Evolutionary conservation across 2,113 vertebrate species (phyloP), one percentile per base, ranked within the genome.

Genomic region (Larimichthys crocea): DNA sequence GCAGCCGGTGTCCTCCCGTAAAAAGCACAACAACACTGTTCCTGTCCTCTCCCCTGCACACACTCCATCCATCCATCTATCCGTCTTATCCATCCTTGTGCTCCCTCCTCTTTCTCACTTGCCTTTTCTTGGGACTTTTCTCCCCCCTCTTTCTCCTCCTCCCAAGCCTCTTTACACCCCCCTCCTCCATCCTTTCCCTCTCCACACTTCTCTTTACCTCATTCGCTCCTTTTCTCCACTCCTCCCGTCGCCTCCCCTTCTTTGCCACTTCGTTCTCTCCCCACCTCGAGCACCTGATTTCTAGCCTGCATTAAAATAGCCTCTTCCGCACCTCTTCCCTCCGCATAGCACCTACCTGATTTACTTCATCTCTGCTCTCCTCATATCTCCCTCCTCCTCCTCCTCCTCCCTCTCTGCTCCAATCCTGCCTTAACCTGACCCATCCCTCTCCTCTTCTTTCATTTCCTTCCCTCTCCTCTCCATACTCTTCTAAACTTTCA

Each of bases 1-100:
- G 59, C 89, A 86, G 89, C 68, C 86, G 42, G 81, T 80, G 90
- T 88, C 87, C 87, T 92, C 89, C 82, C 75, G 63, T 92, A 92
- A 93, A 57, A 94, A 86, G 53, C 70, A 86, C 82, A 82, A 62
- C 79, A 71, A 88, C 76, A 78, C 86, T 74, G 76, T 86, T 90
- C 59, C 77, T 66, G 74, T 88, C 79, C 75, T 79, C 57, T 83
- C 46, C 60, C 46, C 79, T 77, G 53, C 74, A 74, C 66, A 49
- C 48, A n/a, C 62, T 77, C 72, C 50, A 69, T 79, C 87, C 44
- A 77, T 80, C 82, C 49, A 59, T 71, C 55, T 61, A 70, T 80
- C 40, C 56, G 67, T 74, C 17, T 29, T 22, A 74, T 73, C 74
- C 53, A 64, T 73, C 63, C 70, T 61, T 11, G 7, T 62, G 20